Evolutionary conservation across 2,888 invertebrate genomes (phyloP).

Genomic region (Cactoblastis cactorum): DNA sequence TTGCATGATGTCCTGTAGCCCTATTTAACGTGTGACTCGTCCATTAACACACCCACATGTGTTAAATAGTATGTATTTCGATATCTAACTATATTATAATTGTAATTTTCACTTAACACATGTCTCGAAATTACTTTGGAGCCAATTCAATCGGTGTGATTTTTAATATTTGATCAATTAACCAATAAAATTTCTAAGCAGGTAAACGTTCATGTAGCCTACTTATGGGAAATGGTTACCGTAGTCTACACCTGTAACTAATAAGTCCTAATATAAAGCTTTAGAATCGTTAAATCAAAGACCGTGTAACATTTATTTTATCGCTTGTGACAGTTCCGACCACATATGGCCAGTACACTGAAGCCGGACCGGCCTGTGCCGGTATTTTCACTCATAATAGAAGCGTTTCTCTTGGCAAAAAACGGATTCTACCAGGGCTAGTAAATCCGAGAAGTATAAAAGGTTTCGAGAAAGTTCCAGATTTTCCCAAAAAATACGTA

Average conservation of each 20-base stretch:
- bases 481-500: too few relatives aligned
- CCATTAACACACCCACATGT: neutral
- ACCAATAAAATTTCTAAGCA: too few relatives aligned
- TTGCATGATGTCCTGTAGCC: constrained; percentile 17
- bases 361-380: constrained; percentile 12
- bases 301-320: neutral
- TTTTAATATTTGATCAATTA: too few relatives aligned
- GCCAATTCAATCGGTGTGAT: too few relatives aligned
- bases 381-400: constrained; percentile 24
- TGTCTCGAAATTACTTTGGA: neutral
- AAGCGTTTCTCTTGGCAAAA: constrained; percentile 25
- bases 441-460: too few relatives aligned
- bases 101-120: neutral
- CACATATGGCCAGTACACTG: constrained; percentile 11
- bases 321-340: neutral
- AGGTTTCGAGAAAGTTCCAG: too few relatives aligned
- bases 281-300: neutral
- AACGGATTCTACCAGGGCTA: neutral
- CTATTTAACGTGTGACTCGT: neutral
- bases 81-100: too few relatives aligned
- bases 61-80: neutral
- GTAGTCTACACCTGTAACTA: too few relatives aligned
- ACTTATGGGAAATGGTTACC: too few relatives aligned
- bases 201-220: too few relatives aligned
- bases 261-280: too few relatives aligned